These are phyloP conservation scores for Umimayanthus chanpuru DNA, from an alignment of 92 coral and sea anemone species.

Conservation along the genomic window DNA sequence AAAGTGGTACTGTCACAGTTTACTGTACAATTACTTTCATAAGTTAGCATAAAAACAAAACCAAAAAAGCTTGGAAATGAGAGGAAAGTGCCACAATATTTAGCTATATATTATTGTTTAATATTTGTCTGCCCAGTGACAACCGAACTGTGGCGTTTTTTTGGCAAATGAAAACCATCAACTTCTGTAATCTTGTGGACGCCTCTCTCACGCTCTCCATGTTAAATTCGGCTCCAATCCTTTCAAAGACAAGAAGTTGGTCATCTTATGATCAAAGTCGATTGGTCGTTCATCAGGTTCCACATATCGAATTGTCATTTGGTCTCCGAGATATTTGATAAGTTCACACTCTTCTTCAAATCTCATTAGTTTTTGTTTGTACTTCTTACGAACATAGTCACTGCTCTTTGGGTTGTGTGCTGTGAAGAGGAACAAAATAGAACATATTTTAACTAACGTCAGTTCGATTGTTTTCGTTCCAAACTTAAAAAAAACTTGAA, in stretches of 20 bases:
- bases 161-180: not conserved
- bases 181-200: not conserved
- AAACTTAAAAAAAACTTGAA: no score
- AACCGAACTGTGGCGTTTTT: not conserved
- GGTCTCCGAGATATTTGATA: conserved; percentile 89
- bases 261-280: conserved; percentile 91
- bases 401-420: conserved; percentile 98
- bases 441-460: not conserved
- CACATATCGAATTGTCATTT: conserved; percentile 86
- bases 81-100: not conserved
- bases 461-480: no score
- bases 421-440: conserved; percentile 43
- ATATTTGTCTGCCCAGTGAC: not conserved
- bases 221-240: conserved; percentile 78
- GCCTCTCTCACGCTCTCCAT: conserved; percentile 62
- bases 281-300: conserved; percentile 95
- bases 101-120: no score
- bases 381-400: conserved; percentile 89
- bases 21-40: no score
- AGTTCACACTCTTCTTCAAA: conserved; percentile 94
- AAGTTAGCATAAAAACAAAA: not conserved
- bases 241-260: conserved; percentile 85
- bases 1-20: not conserved
- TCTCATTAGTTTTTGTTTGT: conserved; percentile 85
- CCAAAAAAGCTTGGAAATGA: not conserved